Evolutionary conservation across 2,113 vertebrate species (phyloP).

Genomic region (Sander lucioperca): DNA sequence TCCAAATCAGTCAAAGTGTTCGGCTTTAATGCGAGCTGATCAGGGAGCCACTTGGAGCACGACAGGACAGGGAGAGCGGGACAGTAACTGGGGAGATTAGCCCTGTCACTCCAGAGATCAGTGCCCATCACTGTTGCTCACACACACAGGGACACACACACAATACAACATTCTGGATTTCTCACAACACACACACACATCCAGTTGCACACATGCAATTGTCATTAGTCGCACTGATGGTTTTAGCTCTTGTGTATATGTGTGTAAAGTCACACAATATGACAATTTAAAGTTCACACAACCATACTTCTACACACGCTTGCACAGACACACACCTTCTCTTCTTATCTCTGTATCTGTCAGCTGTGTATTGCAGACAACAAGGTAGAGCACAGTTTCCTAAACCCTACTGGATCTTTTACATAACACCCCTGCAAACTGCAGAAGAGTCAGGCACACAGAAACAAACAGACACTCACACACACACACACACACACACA

Average conservation of each 20-base stretch:
- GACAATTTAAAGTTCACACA: slow-evolving; percentile 1
- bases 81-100: slow-evolving; percentile 81
- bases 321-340: slow-evolving; percentile 14
- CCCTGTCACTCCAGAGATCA: slow-evolving; percentile 84
- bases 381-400: slow-evolving; percentile 34
- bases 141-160: slow-evolving; percentile 33
- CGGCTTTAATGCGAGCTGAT: slow-evolving; percentile 86
- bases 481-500: too few species aligned
- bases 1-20: slow-evolving; percentile 89
- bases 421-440: slow-evolving; percentile 47
- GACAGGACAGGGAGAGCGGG: slow-evolving; percentile 71
- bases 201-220: neutral
- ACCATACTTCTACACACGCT: neutral
- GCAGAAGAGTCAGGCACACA: slow-evolving; percentile 16
- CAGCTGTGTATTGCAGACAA: slow-evolving; percentile 38
- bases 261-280: neutral
- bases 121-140: slow-evolving; percentile 74
- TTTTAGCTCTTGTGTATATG: neutral
- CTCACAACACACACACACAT: slow-evolving; percentile 8
- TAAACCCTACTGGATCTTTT: slow-evolving; percentile 50
- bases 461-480: slow-evolving; percentile 8
- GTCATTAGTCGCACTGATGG: neutral
- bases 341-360: slow-evolving; percentile 47
- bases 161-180: slow-evolving; percentile 15
- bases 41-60: slow-evolving; percentile 82